These are phyloP conservation scores for Drosophila borborema DNA, from an alignment of 2,888 invertebrate species.

Conservation along the genomic window DNA sequence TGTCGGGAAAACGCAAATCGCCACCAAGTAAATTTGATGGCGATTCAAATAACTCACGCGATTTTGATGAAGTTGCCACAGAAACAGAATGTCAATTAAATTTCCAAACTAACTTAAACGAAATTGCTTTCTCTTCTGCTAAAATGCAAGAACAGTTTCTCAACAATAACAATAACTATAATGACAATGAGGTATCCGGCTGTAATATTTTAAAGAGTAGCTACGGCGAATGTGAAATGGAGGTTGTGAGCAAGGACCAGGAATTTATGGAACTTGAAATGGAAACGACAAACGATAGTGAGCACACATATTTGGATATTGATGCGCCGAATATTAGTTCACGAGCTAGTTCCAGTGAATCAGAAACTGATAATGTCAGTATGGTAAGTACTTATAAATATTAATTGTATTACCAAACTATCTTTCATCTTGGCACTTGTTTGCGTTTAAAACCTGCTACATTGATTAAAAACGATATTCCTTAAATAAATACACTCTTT, in stretches of 20 bases:
- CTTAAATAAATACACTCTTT: background rate
- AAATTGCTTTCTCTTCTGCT: constrained; percentile 7
- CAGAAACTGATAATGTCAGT: constrained; percentile 26
- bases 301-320: constrained; percentile 37
- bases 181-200: constrained; percentile 4
- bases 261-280: constrained; percentile 14
- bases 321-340: constrained; percentile 32
- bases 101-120: constrained; percentile 10
- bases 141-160: constrained; percentile 45
- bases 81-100: background rate
- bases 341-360: constrained; percentile 26
- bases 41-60: constrained; percentile 74
- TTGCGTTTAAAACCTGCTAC: background rate
- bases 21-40: constrained; percentile 96
- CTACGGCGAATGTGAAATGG: background rate
- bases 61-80: constrained; percentile 9
- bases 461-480: background rate
- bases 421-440: background rate
- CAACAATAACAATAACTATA: constrained; percentile 39
- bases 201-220: constrained; percentile 10
- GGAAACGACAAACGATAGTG: constrained; percentile 31
- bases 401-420: background rate
- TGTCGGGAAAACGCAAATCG: constrained; percentile 98
- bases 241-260: background rate
- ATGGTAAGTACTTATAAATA: constrained; percentile 20